Evolutionary conservation across 2,888 invertebrate species (phyloP).

Genomic region (Trileptium ribeirensis): DNA sequence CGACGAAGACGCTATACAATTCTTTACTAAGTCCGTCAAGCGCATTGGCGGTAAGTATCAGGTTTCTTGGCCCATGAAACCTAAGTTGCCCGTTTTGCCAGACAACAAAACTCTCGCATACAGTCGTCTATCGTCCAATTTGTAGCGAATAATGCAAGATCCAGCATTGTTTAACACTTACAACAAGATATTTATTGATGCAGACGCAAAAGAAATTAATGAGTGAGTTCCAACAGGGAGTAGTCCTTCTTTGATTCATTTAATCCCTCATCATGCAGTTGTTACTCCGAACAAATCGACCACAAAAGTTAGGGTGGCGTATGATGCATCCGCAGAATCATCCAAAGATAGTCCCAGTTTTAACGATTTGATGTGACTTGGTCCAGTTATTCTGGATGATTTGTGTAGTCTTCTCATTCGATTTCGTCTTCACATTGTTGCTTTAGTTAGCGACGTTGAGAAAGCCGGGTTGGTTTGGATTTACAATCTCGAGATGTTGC

Average conservation of each 20-base stretch:
- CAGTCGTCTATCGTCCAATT: neutral
- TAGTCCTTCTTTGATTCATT: constrained; percentile 19
- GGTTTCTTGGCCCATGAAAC: neutral
- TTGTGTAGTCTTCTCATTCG: constrained; percentile 25
- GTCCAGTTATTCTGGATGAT: constrained; percentile 29
- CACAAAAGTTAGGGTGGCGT: constrained; percentile 39
- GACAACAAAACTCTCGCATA: neutral
- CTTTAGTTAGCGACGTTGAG: constrained; percentile 22
- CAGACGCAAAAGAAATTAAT: constrained; percentile 20
- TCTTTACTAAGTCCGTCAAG: neutral
- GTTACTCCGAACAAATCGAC: constrained; percentile 25
- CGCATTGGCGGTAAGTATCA: neutral
- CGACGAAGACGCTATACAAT: neutral
- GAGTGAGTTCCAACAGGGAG: constrained; percentile 10
- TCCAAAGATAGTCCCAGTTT: constrained; percentile 3
- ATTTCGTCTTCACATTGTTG: neutral
- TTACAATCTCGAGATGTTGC: constrained; percentile 22
- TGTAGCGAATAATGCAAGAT: neutral
- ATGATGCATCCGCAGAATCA: constrained; percentile 22
- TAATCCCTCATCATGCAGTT: constrained; percentile 33
- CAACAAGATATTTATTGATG: constrained; percentile 17
- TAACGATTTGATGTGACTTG: constrained; percentile 31
- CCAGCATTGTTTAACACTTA: constrained; percentile 20
- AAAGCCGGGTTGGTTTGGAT: constrained; percentile 16
- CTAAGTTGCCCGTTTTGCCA: neutral